Percentiles rank a stretch among this genome's conserved stretches.
These are phyloP conservation scores for Acanthopleura granulata DNA, from an alignment of 2,888 invertebrate species.

Conservation along the genomic window DNA sequence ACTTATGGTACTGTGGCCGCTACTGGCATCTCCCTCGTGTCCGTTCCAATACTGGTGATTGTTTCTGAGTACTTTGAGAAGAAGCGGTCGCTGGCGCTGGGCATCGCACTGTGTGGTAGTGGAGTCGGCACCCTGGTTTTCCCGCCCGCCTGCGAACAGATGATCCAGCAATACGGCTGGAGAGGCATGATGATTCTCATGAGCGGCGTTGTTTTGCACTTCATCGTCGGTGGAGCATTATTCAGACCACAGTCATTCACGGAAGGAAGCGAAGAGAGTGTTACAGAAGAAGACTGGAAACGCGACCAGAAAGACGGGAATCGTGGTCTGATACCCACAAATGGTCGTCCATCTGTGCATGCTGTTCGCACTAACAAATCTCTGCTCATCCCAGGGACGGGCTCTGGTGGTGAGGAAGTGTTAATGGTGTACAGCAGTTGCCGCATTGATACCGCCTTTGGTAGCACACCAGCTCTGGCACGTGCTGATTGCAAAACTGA, in stretches of 20 bases:
- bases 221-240: slow-evolving; percentile 29
- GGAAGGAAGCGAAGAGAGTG: too few relatives aligned
- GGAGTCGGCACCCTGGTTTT: slow-evolving; percentile 40
- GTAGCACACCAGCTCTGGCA: background rate
- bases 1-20: slow-evolving; percentile 35
- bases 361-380: too few relatives aligned
- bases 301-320: too few relatives aligned
- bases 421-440: background rate
- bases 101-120: background rate
- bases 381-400: too few relatives aligned
- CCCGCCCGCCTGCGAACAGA: slow-evolving; percentile 39
- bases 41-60: slow-evolving; percentile 33
- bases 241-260: slow-evolving; percentile 26
- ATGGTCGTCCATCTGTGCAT: too few relatives aligned
- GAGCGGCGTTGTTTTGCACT: slow-evolving; percentile 35
- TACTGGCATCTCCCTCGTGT: slow-evolving; percentile 38
- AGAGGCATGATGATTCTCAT: slow-evolving; percentile 41
- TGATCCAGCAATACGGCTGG: slow-evolving; percentile 42
- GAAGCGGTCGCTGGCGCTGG: background rate
- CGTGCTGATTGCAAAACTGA: background rate
- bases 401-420: too few relatives aligned
- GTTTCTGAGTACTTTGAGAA: slow-evolving; percentile 41
- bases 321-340: too few relatives aligned
- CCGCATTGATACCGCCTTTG: background rate
- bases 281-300: too few relatives aligned